Conservation (phyloP, 2,797 vertebrate species). For the Diglossa cyanea region DNA sequence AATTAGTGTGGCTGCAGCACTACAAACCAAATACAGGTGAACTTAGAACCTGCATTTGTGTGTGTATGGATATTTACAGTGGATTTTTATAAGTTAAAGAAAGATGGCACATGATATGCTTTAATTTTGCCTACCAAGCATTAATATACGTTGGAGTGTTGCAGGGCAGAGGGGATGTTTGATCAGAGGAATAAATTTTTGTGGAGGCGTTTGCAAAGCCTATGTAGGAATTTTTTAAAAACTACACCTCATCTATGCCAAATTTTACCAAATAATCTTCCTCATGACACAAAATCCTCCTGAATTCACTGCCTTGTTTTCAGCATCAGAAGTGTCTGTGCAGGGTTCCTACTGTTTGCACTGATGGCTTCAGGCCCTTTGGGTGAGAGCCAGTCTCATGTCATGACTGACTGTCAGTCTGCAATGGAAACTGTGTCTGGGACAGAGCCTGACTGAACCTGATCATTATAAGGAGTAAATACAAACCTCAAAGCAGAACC, state of each 20-base stretch:
- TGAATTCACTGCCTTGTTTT: neutral
- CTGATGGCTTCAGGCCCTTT: neutral
- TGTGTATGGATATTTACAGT: neutral
- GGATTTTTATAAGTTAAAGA: neutral
- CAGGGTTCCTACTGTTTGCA: neutral
- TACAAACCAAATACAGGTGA: neutral
- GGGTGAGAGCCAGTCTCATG: neutral
- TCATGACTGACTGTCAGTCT: neutral
- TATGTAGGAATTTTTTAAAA: neutral
- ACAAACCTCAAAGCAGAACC: neutral
- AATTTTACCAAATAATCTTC: neutral
- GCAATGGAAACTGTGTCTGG: neutral
- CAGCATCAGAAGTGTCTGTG: neutral
- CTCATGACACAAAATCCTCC: neutral
- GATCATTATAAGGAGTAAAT: neutral
- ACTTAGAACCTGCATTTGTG: neutral
- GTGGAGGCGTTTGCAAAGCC: rapidly evolving
- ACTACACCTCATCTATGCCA: neutral
- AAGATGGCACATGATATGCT: neutral
- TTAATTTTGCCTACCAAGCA: neutral
- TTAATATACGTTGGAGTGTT: neutral
- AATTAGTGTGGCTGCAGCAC: neutral
- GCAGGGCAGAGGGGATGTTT: neutral
- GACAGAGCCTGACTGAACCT: neutral
- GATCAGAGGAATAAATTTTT: neutral